Conservation (phyloP, 2,888 invertebrate species). For the Coenonympha arcania region DNA sequence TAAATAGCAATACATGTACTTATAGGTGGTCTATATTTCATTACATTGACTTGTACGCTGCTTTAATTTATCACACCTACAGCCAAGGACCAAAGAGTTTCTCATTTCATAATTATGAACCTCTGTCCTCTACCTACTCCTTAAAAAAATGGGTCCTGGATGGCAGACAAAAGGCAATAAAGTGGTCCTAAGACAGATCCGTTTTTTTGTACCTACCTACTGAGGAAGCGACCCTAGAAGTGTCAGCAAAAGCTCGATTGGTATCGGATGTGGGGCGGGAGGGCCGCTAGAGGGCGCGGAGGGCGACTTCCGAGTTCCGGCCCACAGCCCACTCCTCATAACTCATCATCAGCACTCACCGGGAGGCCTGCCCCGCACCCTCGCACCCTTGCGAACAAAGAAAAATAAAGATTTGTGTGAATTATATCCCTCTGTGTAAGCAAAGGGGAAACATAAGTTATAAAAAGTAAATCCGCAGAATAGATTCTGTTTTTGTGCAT, state of each 20-base stretch:
- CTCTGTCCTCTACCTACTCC: too few relatives aligned
- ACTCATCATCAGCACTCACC: slow-evolving; percentile 69
- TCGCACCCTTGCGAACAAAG: slow-evolving; percentile 53
- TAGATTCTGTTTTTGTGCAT: slow-evolving; percentile 6
- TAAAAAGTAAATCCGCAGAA: slow-evolving; percentile 36
- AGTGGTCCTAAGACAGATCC: too few relatives aligned
- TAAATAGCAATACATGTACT: too few relatives aligned
- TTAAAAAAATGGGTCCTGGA: too few relatives aligned
- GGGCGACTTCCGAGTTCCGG: slow-evolving; percentile 62
- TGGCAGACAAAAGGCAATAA: too few relatives aligned
- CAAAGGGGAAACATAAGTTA: slow-evolving; percentile 49
- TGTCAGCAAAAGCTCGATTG: slow-evolving; percentile 60
- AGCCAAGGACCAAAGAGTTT: too few relatives aligned
- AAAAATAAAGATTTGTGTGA: slow-evolving; percentile 68
- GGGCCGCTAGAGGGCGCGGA: slow-evolving; percentile 43
- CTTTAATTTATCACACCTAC: too few relatives aligned
- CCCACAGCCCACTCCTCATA: slow-evolving; percentile 46
- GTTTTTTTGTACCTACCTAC: too few relatives aligned
- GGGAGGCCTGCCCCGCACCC: slow-evolving; percentile 55
- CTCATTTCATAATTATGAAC: too few relatives aligned
- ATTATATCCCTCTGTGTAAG: slow-evolving; percentile 55
- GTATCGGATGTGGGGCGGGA: slow-evolving; percentile 65
- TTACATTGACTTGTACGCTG: too few relatives aligned
- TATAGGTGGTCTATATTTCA: too few relatives aligned
- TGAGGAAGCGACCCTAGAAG: slow-evolving; percentile 55